These are phyloP conservation scores for Cathartes aura DNA, from an alignment of 2,113 vertebrate genomes.

Conservation along the genomic window DNA sequence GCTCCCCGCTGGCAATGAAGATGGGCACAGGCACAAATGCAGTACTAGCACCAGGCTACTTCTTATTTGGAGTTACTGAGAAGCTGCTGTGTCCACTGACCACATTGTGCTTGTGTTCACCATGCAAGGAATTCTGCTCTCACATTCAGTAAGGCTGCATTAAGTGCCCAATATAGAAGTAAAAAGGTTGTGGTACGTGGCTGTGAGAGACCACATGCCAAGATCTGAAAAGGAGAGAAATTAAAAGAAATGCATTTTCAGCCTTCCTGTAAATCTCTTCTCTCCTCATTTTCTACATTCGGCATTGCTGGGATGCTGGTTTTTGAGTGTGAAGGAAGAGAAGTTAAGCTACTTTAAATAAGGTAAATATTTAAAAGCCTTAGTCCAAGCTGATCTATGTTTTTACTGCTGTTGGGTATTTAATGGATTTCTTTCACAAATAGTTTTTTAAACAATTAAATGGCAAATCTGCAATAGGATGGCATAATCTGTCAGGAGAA, in stretches of 20 bases:
- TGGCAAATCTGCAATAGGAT: not conserved
- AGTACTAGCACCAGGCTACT: not conserved
- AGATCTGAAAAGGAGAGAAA: not conserved
- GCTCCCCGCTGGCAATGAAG: not conserved
- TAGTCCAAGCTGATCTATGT: not conserved
- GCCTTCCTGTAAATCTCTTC: not conserved
- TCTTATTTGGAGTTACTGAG: not conserved
- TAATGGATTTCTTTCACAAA: not conserved
- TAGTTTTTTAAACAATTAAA: not conserved
- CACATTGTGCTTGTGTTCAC: not conserved
- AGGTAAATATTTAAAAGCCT: not conserved
- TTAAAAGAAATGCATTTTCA: not conserved
- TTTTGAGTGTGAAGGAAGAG: not conserved
- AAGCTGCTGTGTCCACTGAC: not conserved
- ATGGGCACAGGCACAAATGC: not conserved
- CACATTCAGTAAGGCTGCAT: not conserved
- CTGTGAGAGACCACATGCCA: not conserved
- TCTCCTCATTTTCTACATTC: not conserved
- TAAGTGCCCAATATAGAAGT: not conserved
- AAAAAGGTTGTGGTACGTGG: not conserved
- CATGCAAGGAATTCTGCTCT: not conserved
- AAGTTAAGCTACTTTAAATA: not conserved
- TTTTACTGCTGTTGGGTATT: not conserved
- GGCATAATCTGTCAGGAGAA: not conserved
- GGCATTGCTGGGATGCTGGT: not conserved